Evolutionary conservation across 2,888 invertebrate species (phyloP).

Genomic region (Chymomyza fuscimana): DNA sequence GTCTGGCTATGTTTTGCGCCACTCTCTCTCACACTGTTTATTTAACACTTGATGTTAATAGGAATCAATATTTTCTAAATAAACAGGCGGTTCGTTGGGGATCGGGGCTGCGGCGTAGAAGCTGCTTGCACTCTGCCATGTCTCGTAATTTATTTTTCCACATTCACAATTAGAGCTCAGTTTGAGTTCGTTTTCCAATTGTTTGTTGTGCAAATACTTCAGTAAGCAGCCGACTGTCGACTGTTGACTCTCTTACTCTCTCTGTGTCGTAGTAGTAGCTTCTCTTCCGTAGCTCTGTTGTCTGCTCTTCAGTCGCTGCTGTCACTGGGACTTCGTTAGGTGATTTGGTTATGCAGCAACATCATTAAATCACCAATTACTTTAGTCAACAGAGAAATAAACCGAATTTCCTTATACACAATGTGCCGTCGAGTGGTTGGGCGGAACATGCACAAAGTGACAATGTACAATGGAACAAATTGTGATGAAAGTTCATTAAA

Average conservation of each 20-base stretch:
- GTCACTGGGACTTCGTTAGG: slow-evolving; percentile 62
- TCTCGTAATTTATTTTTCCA: slow-evolving; percentile 70
- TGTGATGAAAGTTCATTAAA: not conserved
- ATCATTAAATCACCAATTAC: slow-evolving; percentile 73
- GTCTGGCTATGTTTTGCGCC: not conserved
- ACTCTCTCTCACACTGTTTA: slow-evolving; percentile 42
- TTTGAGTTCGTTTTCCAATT: slow-evolving; percentile 65
- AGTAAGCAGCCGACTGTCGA: slow-evolving; percentile 14
- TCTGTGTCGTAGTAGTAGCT: not conserved
- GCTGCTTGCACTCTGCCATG: slow-evolving; percentile 35
- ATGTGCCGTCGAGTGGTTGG: slow-evolving; percentile 48
- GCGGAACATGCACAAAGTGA: slow-evolving; percentile 2
- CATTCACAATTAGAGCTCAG: slow-evolving; percentile 66
- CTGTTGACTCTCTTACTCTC: slow-evolving; percentile 7
- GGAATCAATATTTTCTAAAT: slow-evolving; percentile 73
- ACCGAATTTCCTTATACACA: slow-evolving; percentile 66
- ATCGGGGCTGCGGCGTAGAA: slow-evolving; percentile 22
- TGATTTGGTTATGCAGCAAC: slow-evolving; percentile 73
- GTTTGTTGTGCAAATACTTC: slow-evolving; percentile 69
- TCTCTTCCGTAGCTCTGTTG: not conserved
- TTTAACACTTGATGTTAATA: slow-evolving; percentile 64
- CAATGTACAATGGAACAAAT: not conserved
- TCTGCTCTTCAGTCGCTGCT: slow-evolving; percentile 19
- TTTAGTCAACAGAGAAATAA: slow-evolving; percentile 71
- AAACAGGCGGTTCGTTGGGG: slow-evolving; percentile 41